Evolutionary conservation across 2,797 vertebrate genomes (phyloP).

Genomic region (Chaetodon trifasciatus): DNA sequence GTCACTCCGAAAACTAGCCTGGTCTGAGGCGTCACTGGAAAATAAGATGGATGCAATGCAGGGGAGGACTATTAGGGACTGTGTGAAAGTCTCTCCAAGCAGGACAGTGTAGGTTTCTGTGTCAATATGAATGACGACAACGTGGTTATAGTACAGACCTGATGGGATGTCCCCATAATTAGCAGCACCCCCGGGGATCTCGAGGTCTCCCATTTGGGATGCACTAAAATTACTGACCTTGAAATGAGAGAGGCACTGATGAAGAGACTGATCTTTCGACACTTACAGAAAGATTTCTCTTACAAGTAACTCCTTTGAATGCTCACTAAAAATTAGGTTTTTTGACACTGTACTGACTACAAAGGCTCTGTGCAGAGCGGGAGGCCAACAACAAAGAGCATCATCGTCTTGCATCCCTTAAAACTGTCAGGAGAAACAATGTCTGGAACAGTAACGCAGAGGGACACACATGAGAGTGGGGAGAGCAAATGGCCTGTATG

Average conservation of each 20-base stretch:
- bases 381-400: neutral
- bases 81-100: neutral
- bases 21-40: neutral
- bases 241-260: conserved; percentile 23
- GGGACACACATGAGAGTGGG: neutral
- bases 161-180: conserved; percentile 62
- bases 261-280: conserved; percentile 9
- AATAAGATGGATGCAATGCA: neutral
- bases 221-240: conserved; percentile 61
- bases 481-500: neutral
- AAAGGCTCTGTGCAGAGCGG: neutral
- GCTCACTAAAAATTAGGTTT: neutral
- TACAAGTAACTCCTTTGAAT: neutral
- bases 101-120: conserved; percentile 36
- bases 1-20: neutral
- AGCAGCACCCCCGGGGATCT: conserved; percentile 50
- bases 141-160: conserved; percentile 46
- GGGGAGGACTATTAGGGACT: neutral
- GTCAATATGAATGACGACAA: conserved; percentile 31
- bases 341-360: neutral
- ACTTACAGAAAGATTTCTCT: neutral
- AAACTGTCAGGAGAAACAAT: neutral
- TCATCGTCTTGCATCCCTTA: neutral
- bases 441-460: neutral
- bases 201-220: conserved; percentile 39